Evolutionary conservation across 1,140 invertebrate genomes (phyloP).

Genomic region (Plectrocnemia conspersa): DNA sequence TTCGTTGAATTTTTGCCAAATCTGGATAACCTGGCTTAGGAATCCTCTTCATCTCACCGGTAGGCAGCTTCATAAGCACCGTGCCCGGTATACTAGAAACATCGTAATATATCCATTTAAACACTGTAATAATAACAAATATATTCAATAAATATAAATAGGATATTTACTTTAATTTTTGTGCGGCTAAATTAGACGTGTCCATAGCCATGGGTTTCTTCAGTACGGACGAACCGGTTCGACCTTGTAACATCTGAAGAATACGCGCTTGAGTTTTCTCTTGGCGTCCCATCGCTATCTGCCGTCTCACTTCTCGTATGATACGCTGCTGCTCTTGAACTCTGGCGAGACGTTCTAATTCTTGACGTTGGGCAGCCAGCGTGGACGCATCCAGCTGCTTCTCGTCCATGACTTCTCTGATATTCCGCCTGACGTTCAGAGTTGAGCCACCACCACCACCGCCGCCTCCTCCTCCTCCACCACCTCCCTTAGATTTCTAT

Average conservation of each 20-base stretch:
- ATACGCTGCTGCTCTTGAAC: conserved; percentile 79
- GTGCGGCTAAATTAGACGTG: conserved; percentile 31
- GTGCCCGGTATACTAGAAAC: conserved; percentile 50
- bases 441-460: no score
- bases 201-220: conserved; percentile 41
- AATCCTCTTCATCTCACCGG: conserved; percentile 53
- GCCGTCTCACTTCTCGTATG: conserved; percentile 69
- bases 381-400: conserved; percentile 88
- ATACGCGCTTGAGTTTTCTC: conserved; percentile 64
- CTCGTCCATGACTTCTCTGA: conserved; percentile 88
- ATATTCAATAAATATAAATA: neutral
- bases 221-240: conserved; percentile 51
- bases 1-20: conserved; percentile 40
- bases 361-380: conserved; percentile 85
- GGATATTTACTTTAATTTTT: conserved; percentile 46
- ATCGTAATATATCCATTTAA: conserved; percentile 11
- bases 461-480: no score
- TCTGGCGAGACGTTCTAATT: conserved; percentile 79
- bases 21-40: conserved; percentile 45
- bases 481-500: conserved; percentile 11
- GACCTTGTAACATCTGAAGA: conserved; percentile 62
- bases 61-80: conserved; percentile 60
- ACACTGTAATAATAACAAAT: neutral
- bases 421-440: conserved; percentile 73
- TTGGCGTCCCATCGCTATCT: conserved; percentile 65